A percentile compares a stretch with the other conserved stretches of the same genome.
phyloP scores from a whole-genome alignment of 92 coral and sea anemone species.

The Porites rus region DNA sequence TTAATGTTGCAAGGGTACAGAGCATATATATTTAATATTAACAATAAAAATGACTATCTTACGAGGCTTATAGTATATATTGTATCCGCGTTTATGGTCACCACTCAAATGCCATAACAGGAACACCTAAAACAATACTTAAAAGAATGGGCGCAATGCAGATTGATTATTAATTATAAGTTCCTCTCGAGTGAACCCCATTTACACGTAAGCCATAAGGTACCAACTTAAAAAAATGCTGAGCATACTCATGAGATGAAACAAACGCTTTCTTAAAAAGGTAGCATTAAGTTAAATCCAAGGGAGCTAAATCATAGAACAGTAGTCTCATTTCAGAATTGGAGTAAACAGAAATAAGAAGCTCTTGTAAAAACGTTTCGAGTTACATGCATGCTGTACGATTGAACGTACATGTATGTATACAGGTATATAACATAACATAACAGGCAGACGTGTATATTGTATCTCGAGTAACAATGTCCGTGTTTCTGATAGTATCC shows the following conservation, averaged over 20 bases:
- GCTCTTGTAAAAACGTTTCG: neutral
- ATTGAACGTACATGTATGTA: neutral
- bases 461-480: slow-evolving; percentile 4
- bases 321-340: neutral
- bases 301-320: neutral
- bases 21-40: neutral
- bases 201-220: neutral
- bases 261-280: neutral
- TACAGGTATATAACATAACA: neutral
- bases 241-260: neutral
- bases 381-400: neutral
- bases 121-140: slow-evolving; percentile 7
- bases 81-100: neutral
- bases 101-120: neutral
- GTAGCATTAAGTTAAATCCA: neutral
- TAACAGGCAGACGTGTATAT: slow-evolving; percentile 8
- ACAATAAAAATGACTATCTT: too few species aligned
- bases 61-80: neutral
- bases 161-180: neutral
- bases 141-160: slow-evolving; percentile 14
- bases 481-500: neutral
- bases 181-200: neutral
- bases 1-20: neutral
- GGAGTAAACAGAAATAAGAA: neutral
- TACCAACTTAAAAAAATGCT: too few species aligned